Base-by-base conservation (phyloP, 2,888 invertebrate genomes). In the Lissocephala sabroskyi region DNA sequence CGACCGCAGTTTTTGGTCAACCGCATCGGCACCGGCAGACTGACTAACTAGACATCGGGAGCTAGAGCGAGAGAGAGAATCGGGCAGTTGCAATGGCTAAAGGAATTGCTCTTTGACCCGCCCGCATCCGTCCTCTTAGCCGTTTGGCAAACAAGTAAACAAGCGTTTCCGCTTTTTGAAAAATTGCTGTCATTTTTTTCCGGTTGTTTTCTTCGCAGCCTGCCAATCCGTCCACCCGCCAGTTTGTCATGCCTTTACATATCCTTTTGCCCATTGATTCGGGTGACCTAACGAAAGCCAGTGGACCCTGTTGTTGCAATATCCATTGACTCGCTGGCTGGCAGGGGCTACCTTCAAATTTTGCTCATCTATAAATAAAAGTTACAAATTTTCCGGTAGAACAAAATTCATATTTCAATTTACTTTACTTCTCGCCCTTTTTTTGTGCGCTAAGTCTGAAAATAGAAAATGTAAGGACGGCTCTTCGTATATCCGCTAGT, bases 81-180 rank as follows among this genome's bases (percentile, higher is more conserved):
- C 5, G 9, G 5, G 26, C 26, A 6, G 26, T 4, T 26, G n/a
- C n/a, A n/a, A n/a, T n/a, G n/a, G n/a, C n/a, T n/a, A n/a, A n/a
- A n/a, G n/a, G n/a, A n/a, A n/a, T n/a, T n/a, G 3, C 23, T 23
- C 23, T 23, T 23, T 23, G 4, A 5, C 23, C 7, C 23, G 3
- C 23, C 23, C 23, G 3, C 35, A 3, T 9, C 10, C 35, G 14
- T 16, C 5, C 9, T 35, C 35, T 16, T 16, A 10, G 10, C 47
- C 56, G 53, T 51, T 47, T 54, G 49, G 45, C 43, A 39, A 47
- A 43, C 50, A 56, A 56, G 56, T 56, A 56, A 56, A 56, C 65
- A 73, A 74, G 57, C 70, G 59, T 62, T 74, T 67, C 55, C 66
- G 62, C 47, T 59, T 62, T n/a, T 56, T 65, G 70, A 74, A 70